These are phyloP conservation scores for Sphinx pinastri DNA, from an alignment of 2,888 invertebrate genomes.

Conservation along the genomic window DNA sequence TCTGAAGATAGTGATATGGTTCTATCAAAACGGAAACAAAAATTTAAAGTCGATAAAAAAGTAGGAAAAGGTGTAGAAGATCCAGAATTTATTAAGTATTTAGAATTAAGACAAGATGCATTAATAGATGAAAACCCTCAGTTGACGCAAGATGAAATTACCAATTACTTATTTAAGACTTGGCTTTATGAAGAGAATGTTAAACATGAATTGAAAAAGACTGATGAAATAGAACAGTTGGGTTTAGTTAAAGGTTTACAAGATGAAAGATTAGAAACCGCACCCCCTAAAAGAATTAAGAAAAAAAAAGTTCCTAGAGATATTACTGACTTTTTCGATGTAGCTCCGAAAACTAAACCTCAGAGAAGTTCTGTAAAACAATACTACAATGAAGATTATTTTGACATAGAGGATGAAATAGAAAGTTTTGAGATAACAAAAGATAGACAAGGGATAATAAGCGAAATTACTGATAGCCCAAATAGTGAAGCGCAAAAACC, in stretches of 20 bases:
- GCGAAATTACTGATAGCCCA: not conserved
- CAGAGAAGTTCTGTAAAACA: slow-evolving; percentile 66
- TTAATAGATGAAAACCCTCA: slow-evolving; percentile 81
- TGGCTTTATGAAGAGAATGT: slow-evolving; percentile 64
- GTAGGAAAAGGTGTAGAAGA: slow-evolving; percentile 49
- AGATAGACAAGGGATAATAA: slow-evolving; percentile 28
- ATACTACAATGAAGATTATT: slow-evolving; percentile 71
- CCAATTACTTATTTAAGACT: slow-evolving; percentile 76
- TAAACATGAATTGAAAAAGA: slow-evolving; percentile 56
- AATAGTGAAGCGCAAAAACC: not conserved
- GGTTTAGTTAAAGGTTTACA: slow-evolving; percentile 66
- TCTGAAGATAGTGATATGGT: slow-evolving; percentile 51
- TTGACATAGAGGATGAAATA: slow-evolving; percentile 68
- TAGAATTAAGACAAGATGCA: slow-evolving; percentile 75
- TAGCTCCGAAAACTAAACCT: slow-evolving; percentile 63
- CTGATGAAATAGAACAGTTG: slow-evolving; percentile 60
- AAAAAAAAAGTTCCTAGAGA: slow-evolving; percentile 60
- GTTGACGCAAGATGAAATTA: slow-evolving; percentile 73
- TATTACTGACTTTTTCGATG: slow-evolving; percentile 40
- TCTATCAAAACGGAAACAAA: slow-evolving; percentile 42
- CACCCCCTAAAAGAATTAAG: slow-evolving; percentile 53
- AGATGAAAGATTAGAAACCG: slow-evolving; percentile 44
- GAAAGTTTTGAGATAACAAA: slow-evolving; percentile 63
- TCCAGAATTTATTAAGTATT: slow-evolving; percentile 78
- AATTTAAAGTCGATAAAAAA: slow-evolving; percentile 38